Evolutionary conservation across 2,888 invertebrate species (phyloP).

Genomic region (Aproaerema taeniolella): DNA sequence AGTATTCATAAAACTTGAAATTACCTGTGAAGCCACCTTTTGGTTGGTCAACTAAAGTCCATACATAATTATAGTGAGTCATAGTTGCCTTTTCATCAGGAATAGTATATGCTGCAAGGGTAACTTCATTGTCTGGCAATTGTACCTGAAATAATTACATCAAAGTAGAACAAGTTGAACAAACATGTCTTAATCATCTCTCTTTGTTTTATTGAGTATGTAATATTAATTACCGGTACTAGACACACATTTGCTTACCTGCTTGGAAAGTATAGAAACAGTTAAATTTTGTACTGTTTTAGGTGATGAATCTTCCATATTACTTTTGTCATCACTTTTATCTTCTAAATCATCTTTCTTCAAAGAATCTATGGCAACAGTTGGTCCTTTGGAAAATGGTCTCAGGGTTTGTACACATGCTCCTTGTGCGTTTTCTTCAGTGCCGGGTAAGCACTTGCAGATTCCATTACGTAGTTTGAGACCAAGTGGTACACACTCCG

Average conservation of each 20-base stretch:
- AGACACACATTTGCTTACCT: conserved; percentile 73
- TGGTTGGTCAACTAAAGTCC: conserved; percentile 91
- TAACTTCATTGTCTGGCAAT: conserved; percentile 90
- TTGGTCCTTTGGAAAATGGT: conserved; percentile 62
- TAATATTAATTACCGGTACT: no score
- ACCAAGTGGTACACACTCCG: conserved; percentile 80
- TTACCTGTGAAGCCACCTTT: conserved; percentile 81
- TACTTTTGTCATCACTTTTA: conserved; percentile 37
- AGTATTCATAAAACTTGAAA: no score
- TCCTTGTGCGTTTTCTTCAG: conserved; percentile 59
- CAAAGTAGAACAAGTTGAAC: conserved; percentile 10
- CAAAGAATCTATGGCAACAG: conserved; percentile 43
- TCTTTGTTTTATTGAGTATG: background rate
- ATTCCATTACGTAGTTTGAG: conserved; percentile 80
- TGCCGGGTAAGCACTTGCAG: conserved; percentile 84
- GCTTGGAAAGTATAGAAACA: conserved; percentile 86
- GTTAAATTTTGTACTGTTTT: conserved; percentile 81
- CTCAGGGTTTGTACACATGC: conserved; percentile 47
- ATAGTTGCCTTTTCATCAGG: conserved; percentile 84
- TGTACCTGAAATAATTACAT: conserved; percentile 56
- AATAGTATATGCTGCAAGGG: conserved; percentile 87
- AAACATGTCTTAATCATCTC: background rate
- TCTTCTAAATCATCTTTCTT: conserved; percentile 47
- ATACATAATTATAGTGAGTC: conserved; percentile 90
- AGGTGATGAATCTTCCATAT: conserved; percentile 54